These are phyloP conservation scores for Aphelinus certus DNA, from an alignment of 1,140 invertebrate genomes.

Conservation along the genomic window DNA sequence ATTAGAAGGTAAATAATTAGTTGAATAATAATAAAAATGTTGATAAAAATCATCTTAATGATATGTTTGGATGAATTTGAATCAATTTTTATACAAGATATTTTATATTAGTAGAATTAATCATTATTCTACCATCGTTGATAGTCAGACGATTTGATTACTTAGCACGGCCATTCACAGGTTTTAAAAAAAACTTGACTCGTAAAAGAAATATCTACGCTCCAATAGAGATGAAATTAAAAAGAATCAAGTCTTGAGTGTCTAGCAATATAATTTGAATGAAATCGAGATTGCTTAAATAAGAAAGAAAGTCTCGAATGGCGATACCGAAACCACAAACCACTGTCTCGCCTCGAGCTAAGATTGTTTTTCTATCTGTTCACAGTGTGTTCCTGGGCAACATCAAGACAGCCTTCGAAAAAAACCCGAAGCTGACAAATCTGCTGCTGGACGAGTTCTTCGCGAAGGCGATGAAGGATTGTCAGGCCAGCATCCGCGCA, in stretches of 20 bases:
- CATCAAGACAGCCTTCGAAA: constrained; percentile 95
- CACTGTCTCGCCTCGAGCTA: neutral
- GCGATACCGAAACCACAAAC: too few species aligned
- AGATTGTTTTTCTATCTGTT: constrained; percentile 26
- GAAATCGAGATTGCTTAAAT: neutral
- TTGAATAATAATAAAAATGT: neutral
- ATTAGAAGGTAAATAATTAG: constrained; percentile 80
- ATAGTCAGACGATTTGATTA: too few species aligned
- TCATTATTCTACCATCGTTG: too few species aligned
- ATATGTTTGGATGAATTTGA: neutral
- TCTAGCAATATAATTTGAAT: neutral
- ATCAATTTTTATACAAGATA: neutral
- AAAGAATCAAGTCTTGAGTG: constrained; percentile 13
- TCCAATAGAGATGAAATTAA: neutral
- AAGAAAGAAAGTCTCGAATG: too few species aligned
- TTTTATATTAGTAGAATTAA: neutral
- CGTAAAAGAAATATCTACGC: too few species aligned
- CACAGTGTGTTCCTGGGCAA: constrained; percentile 92
- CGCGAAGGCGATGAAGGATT: constrained; percentile 80
- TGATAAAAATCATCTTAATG: neutral
- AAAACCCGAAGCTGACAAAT: constrained; percentile 89
- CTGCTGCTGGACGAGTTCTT: constrained; percentile 97
- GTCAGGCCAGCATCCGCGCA: constrained; percentile 79
- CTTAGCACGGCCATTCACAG: too few species aligned
- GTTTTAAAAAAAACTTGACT: too few species aligned